Conservation (phyloP, 2,888 invertebrate genomes). For the Synanthedon myopaeformis region DNA sequence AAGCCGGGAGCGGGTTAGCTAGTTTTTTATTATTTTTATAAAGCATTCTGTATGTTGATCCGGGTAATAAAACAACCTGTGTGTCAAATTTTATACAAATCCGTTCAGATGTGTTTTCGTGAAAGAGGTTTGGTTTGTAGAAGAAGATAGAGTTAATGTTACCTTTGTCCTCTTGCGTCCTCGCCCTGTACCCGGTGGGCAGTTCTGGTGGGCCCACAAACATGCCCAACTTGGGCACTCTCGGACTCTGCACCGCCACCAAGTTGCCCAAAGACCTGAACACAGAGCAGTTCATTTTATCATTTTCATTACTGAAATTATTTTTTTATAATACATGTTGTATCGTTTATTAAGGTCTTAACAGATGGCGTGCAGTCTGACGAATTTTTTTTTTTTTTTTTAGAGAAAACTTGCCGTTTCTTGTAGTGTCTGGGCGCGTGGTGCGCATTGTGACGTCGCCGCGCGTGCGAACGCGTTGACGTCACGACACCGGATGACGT, state of each 20-base stretch:
- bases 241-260: constrained; percentile 86
- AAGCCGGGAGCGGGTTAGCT: too few species aligned
- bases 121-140: background rate
- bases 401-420: constrained; percentile 33
- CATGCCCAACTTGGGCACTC: constrained; percentile 79
- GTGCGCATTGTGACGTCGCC: constrained; percentile 33
- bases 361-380: too few species aligned
- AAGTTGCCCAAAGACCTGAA: constrained; percentile 54
- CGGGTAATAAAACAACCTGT: too few species aligned
- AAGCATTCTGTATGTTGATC: too few species aligned
- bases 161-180: constrained; percentile 67
- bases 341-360: too few species aligned
- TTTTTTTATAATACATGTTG: too few species aligned
- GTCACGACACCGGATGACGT: background rate
- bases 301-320: too few species aligned
- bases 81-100: too few species aligned
- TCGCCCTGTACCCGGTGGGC: constrained; percentile 63
- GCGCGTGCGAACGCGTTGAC: constrained; percentile 18
- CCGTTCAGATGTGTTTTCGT: background rate
- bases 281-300: too few species aligned
- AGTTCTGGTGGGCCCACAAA: constrained; percentile 76
- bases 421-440: constrained; percentile 57
- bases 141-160: background rate
- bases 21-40: too few species aligned
- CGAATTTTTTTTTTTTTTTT: too few species aligned